Conservation (phyloP, 2,113 vertebrate genomes). For the Dromiciops gliroides region DNA sequence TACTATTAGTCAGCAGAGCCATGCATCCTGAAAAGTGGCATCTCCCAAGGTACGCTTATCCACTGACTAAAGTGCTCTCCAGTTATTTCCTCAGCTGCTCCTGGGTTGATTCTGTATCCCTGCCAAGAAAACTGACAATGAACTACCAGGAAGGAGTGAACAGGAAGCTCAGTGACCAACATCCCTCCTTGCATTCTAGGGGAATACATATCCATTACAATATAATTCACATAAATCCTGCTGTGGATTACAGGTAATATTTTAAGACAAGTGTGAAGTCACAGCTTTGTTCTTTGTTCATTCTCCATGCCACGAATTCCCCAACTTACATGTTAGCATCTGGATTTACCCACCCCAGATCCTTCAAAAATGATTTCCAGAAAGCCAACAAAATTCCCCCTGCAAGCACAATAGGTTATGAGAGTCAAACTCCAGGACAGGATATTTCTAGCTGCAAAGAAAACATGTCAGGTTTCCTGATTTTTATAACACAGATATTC, state of each 20-base stretch:
- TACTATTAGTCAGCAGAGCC: constrained; percentile 9
- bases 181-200: constrained; percentile 2
- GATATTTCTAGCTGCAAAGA: constrained; percentile 53
- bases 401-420: background rate
- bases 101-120: constrained; percentile 43
- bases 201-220: background rate
- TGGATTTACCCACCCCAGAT: constrained; percentile 27
- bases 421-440: constrained; percentile 7
- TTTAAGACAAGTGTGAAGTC: constrained; percentile 52
- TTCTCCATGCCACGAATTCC: background rate
- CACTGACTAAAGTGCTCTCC: background rate
- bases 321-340: background rate
- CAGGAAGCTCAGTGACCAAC: background rate
- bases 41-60: constrained; percentile 16
- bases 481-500: constrained; percentile 25
- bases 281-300: constrained; percentile 45
- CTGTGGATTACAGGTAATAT: constrained; percentile 28
- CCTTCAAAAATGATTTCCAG: constrained; percentile 6
- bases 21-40: background rate
- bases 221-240: constrained; percentile 3
- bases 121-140: constrained; percentile 25
- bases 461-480: constrained; percentile 46
- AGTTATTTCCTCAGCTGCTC: constrained; percentile 48
- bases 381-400: constrained; percentile 29
- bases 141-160: constrained; percentile 16